Evolutionary conservation across 2,888 invertebrate genomes (phyloP), one percentile per base, ranked within the genome.

Genomic region (Cyclophora punctaria): DNA sequence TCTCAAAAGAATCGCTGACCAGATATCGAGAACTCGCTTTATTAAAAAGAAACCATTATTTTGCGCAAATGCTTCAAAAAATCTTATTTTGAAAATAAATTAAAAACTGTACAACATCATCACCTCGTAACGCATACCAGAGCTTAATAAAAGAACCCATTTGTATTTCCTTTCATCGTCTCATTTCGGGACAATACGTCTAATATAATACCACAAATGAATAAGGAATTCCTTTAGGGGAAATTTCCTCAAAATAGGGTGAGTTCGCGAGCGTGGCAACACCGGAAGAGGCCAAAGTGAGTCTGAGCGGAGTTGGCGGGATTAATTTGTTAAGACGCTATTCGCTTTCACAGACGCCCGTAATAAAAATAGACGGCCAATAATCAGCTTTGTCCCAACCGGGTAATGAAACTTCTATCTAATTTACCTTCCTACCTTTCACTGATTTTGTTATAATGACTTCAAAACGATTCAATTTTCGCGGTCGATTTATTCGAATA

Each of bases 121-220:
- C 68, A 66, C 66, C 64, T 61, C 66, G 54, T 56, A 55, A 48
- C 59, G 61, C 72, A 75, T 76, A 64, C 74, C 69, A 64, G 67
- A 75, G 70, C 69, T 71, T 68, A 71, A 77, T 78, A 75, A 78
- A 75, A 72, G 63, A 64, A 54, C 69, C 66, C 69, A 76, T 78
- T 80, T 76, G 71, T 78, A 73, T 73, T 78, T 78, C 80, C 76
- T 77, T 75, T 72, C 70, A 73, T 75, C 75, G 73, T 71, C 77
- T 78, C 74, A 78, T 80, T 81, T 76, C 57, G 69, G 71, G 67
- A 83, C 81, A 83, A 81, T 79, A 75, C 78, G 75, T 69, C 80
- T 83, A 83, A 83, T 83, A 78, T 77, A 82, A 81, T 78, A 71
- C 83, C 81, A 69, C 80, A 82, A 82, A 83, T 80, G 83, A 83